phyloP scores from a whole-genome alignment of 2,113 vertebrate genomes.

The Forbesichthys papilliferus region DNA sequence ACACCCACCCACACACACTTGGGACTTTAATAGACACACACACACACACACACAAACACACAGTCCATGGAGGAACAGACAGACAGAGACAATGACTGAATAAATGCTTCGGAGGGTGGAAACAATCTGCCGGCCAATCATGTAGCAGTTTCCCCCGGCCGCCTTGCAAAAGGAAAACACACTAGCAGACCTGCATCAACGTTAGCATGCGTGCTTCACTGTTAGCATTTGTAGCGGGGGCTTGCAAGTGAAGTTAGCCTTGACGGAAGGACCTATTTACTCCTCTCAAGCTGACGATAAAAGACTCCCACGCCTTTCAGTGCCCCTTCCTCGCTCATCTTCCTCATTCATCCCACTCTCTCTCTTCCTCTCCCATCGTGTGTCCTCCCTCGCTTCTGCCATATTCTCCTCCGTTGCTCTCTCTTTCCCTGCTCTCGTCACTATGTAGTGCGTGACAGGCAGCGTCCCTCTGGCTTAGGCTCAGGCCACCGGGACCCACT shows the following conservation, averaged over 20 bases:
- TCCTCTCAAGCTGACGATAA: neutral
- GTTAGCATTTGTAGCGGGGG: neutral
- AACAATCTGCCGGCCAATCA: no score
- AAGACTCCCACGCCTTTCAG: neutral
- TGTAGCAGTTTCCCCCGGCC: no score
- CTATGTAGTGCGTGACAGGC: neutral
- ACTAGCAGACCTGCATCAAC: neutral
- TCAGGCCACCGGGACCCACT: slow-evolving; percentile 39
- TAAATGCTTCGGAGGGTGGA: no score
- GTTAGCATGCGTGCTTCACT: neutral
- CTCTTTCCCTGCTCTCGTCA: neutral
- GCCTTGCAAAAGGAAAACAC: no score
- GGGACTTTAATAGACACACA: neutral
- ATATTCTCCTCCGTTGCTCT: neutral
- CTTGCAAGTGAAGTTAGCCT: neutral
- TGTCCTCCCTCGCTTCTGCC: neutral
- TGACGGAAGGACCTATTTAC: neutral
- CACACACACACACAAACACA: neutral
- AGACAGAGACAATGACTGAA: no score
- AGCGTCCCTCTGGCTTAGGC: slow-evolving; percentile 16
- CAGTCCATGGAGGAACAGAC: neutral
- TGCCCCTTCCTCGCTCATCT: neutral
- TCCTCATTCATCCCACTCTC: neutral
- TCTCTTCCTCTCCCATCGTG: neutral
- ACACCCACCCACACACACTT: neutral